Percentiles rank a stretch among this genome's conserved stretches.
phyloP scores from a whole-genome alignment of 2,113 vertebrate genomes.

The Lophochroa leadbeateri region DNA sequence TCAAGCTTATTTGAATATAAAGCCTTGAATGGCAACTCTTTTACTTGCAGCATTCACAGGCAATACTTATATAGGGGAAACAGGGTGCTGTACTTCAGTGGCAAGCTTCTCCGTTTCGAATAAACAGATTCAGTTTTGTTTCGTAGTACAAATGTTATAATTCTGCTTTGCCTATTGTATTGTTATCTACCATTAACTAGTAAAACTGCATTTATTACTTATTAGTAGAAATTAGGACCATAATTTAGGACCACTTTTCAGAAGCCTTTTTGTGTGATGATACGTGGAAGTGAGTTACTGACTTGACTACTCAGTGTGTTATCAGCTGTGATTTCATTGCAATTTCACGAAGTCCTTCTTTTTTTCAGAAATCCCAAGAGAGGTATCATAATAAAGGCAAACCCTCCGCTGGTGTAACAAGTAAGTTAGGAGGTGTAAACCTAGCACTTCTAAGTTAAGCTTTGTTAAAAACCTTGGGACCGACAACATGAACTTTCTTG shows the following conservation, averaged over 20 bases:
- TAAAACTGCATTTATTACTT: not conserved
- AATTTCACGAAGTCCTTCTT: conserved; percentile 5
- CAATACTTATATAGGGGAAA: not conserved
- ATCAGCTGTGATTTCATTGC: not conserved
- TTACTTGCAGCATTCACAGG: not conserved
- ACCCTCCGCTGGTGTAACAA: conserved; percentile 81
- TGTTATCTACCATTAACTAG: not conserved
- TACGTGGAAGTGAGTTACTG: not conserved
- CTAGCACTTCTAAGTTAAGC: not conserved
- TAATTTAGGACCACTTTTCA: not conserved
- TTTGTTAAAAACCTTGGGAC: not conserved
- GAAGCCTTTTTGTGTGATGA: not conserved
- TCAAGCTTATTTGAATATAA: not conserved
- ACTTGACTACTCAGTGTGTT: not conserved
- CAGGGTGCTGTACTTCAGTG: not conserved
- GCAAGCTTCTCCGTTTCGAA: not conserved
- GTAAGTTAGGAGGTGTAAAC: conserved; percentile 78
- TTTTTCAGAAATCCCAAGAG: conserved; percentile 87
- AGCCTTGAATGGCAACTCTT: not conserved
- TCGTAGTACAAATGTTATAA: not conserved
- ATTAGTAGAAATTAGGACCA: not conserved
- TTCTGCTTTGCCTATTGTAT: not conserved
- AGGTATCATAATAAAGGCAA: conserved; percentile 83
- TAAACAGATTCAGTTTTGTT: not conserved
- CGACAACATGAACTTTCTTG: not conserved